Evolutionary conservation across 2,888 invertebrate genomes (phyloP).

Genomic region (Tricholauxania praeusta): DNA sequence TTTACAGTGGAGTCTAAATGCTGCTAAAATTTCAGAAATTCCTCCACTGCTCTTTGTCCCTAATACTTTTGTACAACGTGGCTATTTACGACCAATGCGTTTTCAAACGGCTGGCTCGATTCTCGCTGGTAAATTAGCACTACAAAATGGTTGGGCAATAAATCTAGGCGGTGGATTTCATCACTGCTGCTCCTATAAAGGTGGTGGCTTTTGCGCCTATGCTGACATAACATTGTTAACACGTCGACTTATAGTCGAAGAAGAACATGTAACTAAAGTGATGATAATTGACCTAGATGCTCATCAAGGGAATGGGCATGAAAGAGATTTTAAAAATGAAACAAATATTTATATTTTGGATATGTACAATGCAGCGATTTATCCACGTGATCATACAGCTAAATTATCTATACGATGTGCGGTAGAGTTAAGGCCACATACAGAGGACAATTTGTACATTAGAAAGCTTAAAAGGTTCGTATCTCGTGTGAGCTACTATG

Average conservation of each 20-base stretch:
- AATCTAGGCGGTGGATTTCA: conserved; percentile 93
- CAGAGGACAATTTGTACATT: conserved; percentile 79
- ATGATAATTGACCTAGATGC: conserved; percentile 94
- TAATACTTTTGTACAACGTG: conserved; percentile 80
- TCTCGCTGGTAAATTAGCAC: conserved; percentile 83
- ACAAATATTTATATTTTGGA: conserved; percentile 87
- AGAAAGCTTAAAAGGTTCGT: conserved; percentile 75
- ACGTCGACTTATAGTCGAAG: conserved; percentile 73
- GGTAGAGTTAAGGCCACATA: conserved; percentile 75
- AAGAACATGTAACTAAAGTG: conserved; percentile 72
- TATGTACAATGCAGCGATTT: conserved; percentile 85
- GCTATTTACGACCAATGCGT: conserved; percentile 83
- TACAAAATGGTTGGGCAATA: conserved; percentile 88
- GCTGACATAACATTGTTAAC: conserved; percentile 89
- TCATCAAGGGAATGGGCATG: conserved; percentile 94
- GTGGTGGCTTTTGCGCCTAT: conserved; percentile 91
- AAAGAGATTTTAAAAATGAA: conserved; percentile 81
- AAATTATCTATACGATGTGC: conserved; percentile 79
- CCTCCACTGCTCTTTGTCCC: conserved; percentile 80
- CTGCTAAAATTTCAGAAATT: conserved; percentile 85
- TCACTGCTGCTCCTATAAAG: conserved; percentile 81
- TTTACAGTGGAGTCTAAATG: conserved; percentile 81
- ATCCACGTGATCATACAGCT: conserved; percentile 81
- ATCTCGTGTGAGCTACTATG: background rate
- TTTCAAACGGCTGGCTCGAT: conserved; percentile 85